Evolutionary conservation across 2,888 invertebrate genomes (phyloP).

Genomic region (Ctenicera cuprea): DNA sequence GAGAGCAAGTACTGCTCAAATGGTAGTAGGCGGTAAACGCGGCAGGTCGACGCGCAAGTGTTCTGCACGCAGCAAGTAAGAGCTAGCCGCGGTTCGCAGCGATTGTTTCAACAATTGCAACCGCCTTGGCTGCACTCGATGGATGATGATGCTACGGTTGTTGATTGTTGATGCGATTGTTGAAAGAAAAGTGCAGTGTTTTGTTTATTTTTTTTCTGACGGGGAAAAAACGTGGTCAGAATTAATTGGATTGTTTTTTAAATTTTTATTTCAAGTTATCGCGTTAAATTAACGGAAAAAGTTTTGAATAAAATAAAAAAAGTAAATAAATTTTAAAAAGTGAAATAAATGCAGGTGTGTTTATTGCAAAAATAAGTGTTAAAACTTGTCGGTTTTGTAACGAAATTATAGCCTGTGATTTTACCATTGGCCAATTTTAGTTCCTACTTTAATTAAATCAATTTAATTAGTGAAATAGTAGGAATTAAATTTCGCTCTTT

Average conservation of each 20-base stretch:
- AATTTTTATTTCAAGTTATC: neutral
- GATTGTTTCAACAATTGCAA: conserved; percentile 71
- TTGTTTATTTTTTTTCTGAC: conserved; percentile 49
- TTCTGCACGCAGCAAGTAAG: conserved; percentile 68
- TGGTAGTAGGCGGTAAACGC: conserved; percentile 71
- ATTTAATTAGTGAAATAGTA: conserved; percentile 2
- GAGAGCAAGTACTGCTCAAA: conserved; percentile 67
- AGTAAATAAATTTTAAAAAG: too few species aligned
- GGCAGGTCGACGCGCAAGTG: conserved; percentile 71
- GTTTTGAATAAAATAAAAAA: neutral
- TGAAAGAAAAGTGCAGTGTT: conserved; percentile 53
- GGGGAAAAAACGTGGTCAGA: conserved; percentile 29
- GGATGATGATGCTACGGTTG: conserved; percentile 46
- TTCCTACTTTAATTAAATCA: neutral
- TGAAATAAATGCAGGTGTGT: too few species aligned
- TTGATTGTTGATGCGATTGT: conserved; percentile 56
- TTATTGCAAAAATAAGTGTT: too few species aligned
- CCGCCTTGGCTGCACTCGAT: conserved; percentile 58
- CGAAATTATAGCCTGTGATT: neutral
- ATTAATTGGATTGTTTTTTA: conserved; percentile 1
- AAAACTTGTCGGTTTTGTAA: neutral
- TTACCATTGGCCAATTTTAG: neutral
- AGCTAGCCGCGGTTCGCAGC: conserved; percentile 57
- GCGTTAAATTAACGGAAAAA: neutral
- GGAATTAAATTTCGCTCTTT: conserved; percentile 20